Evolutionary conservation across 2,797 vertebrate genomes (phyloP), one percentile per base, ranked within the genome.

Genomic region (Anguilla pacifica): DNA sequence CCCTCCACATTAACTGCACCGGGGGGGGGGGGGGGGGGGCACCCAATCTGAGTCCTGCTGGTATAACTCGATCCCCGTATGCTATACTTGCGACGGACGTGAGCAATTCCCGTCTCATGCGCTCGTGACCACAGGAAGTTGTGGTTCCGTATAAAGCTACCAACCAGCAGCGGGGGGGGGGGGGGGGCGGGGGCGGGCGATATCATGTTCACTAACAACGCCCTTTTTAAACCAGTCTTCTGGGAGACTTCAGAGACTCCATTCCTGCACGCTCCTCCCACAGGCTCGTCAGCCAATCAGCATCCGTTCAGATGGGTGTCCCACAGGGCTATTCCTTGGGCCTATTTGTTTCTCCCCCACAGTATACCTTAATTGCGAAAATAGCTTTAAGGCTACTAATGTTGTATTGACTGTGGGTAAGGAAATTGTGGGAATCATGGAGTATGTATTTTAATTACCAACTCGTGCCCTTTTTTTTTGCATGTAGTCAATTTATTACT

Each of bases 41-140:
- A 0, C 35, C 4, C 22, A 49, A 79, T 43, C 43, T 0, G 39
- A 25, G 79, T n/a, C 17, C 43, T 39, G 11, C 59, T 46, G 67
- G 83, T 3, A 1, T 84, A 88, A 88, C 19, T 57, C 10, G n/a
- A 88, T 46, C 39, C 74, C 22, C 39, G 4, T 43, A 82, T 25
- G 17, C 55, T 51, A 57, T 31, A 64, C 28, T 51, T 64, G 49
- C 17, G 6, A 70, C 57, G 85, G 85, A 86, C 25, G 51, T 88
- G 88, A 57, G 84, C 64, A 85, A 55, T 35, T 85, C 39, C 82
- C 11, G 53, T 25, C 70, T 88, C 85, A 55, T 31, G 11, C n/a
- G 6, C 87, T 64, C 28, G 3, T 67, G 87, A 86, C 87, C 87
- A 88, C 84, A 88, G 87, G 87, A 88, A 88, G 67, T 61, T 81